Conservation (phyloP, 2,113 vertebrate species). For the Hemibagrus wyckioides region DNA sequence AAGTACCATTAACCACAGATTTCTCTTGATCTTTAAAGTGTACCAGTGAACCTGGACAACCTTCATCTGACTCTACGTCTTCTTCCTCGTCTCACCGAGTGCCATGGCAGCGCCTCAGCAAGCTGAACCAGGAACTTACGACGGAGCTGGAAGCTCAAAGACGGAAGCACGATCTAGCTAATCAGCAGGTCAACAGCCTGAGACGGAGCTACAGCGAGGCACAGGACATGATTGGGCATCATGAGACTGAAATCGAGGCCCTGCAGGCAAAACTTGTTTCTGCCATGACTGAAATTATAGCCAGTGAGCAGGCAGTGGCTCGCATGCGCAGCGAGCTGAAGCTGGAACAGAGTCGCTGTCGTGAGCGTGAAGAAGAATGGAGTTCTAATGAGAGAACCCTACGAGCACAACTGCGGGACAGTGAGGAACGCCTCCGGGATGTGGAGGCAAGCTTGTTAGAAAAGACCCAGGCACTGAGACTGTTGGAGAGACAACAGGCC, state of each 20-base stretch:
- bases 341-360: slow-evolving; percentile 83
- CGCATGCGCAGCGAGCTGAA: slow-evolving; percentile 87
- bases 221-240: slow-evolving; percentile 85
- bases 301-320: slow-evolving; percentile 86
- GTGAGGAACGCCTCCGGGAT: slow-evolving; percentile 85
- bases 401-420: slow-evolving; percentile 84
- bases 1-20: slow-evolving; percentile 86
- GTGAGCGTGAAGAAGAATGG: slow-evolving; percentile 85
- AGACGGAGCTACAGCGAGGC: slow-evolving; percentile 90
- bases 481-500: slow-evolving; percentile 87
- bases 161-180: slow-evolving; percentile 85
- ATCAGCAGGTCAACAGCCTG: slow-evolving; percentile 85
- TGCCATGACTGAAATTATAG: slow-evolving; percentile 83
- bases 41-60: slow-evolving; percentile 50
- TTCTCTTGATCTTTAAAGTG: slow-evolving; percentile 98
- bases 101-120: slow-evolving; percentile 89
- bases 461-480: slow-evolving; percentile 86
- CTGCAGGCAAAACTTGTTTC: slow-evolving; percentile 84
- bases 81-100: slow-evolving; percentile 76
- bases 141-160: slow-evolving; percentile 87
- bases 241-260: slow-evolving; percentile 85
- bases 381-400: slow-evolving; percentile 76
- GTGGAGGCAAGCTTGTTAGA: slow-evolving; percentile 86
- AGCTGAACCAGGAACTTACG: slow-evolving; percentile 90
- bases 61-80: slow-evolving; percentile 73